These are phyloP conservation scores for Leptodactylus fuscus DNA, from an alignment of 2,113 vertebrate species.

Conservation along the genomic window DNA sequence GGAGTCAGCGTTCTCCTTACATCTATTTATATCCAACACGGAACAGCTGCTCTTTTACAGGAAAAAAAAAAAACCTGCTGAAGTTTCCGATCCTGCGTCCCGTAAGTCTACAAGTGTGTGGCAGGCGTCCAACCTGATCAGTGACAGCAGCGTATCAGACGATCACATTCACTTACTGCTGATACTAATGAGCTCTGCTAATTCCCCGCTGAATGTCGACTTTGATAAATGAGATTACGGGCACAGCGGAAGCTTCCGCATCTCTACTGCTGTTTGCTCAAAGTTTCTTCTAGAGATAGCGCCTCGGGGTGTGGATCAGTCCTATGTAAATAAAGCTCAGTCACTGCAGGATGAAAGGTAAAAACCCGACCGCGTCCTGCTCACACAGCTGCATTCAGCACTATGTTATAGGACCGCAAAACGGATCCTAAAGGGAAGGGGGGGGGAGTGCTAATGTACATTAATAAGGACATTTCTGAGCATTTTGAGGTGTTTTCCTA, in stretches of 20 bases:
- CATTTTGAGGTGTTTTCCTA: too few species aligned
- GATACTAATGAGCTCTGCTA: constrained; percentile 5
- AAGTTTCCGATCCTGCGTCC: neutral
- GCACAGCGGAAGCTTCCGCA: neutral
- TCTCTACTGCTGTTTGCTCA: neutral
- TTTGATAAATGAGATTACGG: neutral
- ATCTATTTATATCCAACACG: neutral
- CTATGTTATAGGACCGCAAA: too few species aligned
- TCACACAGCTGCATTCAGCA: too few species aligned
- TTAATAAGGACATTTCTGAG: too few species aligned
- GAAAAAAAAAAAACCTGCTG: neutral
- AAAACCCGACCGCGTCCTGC: too few species aligned
- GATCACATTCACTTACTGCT: neutral
- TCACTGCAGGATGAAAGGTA: neutral
- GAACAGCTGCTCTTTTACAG: neutral
- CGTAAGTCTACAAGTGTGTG: neutral
- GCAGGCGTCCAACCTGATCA: neutral
- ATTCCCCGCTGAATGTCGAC: neutral
- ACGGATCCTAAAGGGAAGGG: too few species aligned
- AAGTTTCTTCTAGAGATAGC: neutral
- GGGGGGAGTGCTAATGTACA: too few species aligned
- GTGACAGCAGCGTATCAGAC: neutral
- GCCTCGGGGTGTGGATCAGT: neutral
- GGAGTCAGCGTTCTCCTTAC: neutral
- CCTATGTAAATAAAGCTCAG: neutral